Evolutionary conservation across 2,888 invertebrate species (phyloP).

Genomic region (Tetropium fuscum): DNA sequence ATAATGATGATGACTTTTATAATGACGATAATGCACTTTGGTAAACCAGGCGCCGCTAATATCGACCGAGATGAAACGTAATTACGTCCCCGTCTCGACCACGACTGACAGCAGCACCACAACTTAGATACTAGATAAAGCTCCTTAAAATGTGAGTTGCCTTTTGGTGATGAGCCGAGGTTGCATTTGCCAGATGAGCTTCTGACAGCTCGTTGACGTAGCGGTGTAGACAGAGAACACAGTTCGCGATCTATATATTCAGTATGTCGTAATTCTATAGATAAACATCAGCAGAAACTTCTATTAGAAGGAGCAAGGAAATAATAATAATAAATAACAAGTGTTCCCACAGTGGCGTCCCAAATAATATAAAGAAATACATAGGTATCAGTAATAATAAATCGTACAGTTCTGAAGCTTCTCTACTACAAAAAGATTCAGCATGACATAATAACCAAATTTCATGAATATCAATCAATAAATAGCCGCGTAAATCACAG

Average conservation of each 20-base stretch:
- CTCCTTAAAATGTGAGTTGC: constrained; percentile 37
- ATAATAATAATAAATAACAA: no score
- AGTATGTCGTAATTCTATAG: no score
- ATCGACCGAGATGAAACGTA: constrained; percentile 60
- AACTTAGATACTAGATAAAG: constrained; percentile 54
- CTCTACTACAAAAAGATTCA: no score
- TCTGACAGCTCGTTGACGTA: constrained; percentile 24
- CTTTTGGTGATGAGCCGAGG: constrained; percentile 5
- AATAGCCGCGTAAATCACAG: no score
- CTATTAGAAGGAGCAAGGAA: no score
- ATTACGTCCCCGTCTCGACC: constrained; percentile 61
- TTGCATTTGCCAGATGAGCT: constrained; percentile 24
- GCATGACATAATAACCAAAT: no score
- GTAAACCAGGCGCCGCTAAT: constrained; percentile 64
- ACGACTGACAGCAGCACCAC: constrained; percentile 54
- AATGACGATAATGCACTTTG: constrained; percentile 64
- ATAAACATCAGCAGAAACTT: no score
- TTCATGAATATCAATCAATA: no score
- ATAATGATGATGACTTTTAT: constrained; percentile 67
- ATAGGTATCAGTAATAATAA: no score
- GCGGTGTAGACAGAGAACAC: not conserved
- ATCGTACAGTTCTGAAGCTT: no score
- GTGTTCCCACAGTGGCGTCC: no score
- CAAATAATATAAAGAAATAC: no score
- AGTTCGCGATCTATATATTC: not conserved